Evolutionary conservation across 92 coral and sea anemone species (phyloP).

Genomic region (Anthopleura xanthogrammica): DNA sequence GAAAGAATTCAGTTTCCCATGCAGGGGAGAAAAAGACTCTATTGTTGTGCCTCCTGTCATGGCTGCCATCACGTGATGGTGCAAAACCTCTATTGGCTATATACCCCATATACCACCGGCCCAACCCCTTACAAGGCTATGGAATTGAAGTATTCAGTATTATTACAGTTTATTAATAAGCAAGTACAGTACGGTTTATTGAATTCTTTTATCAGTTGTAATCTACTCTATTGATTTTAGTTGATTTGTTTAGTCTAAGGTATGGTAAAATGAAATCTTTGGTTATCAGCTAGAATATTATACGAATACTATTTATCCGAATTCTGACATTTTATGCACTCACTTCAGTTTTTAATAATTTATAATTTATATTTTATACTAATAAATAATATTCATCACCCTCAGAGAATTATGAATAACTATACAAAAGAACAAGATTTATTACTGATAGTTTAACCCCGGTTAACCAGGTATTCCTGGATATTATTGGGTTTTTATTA

Average conservation of each 20-base stretch:
- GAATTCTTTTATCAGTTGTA: neutral
- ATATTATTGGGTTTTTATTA: neutral
- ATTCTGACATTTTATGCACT: neutral
- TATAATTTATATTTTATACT: neutral
- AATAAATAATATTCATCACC: constrained; percentile 4
- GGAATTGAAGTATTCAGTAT: no score
- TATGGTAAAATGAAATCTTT: neutral
- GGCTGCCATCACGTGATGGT: no score
- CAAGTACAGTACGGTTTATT: constrained; percentile 2
- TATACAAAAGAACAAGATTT: neutral
- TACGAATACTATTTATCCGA: neutral
- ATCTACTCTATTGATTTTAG: neutral
- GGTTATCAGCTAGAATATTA: neutral
- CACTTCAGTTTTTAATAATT: neutral
- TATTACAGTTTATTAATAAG: neutral
- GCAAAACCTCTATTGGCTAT: no score
- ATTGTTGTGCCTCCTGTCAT: no score
- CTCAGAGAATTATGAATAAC: neutral
- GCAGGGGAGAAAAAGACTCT: no score
- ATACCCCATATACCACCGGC: no score
- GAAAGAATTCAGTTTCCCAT: no score
- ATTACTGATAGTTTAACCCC: neutral
- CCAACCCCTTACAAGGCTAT: no score
- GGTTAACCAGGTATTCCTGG: neutral
- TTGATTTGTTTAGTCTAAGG: neutral